phyloP scores from a whole-genome alignment of 2,113 vertebrate genomes.

The Alethe castanea region DNA sequence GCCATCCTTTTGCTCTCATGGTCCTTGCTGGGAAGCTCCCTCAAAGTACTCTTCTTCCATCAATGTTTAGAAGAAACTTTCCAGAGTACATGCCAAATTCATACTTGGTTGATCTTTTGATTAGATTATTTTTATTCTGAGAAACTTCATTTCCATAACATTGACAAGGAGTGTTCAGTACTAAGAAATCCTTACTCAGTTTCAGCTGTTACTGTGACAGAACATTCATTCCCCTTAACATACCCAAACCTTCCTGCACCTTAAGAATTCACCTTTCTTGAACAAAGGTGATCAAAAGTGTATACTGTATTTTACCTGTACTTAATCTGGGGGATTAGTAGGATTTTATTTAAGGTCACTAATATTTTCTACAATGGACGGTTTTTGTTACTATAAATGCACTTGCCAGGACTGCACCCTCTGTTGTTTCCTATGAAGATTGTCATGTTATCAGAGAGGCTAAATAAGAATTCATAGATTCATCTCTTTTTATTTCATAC shows the following conservation, averaged over 20 bases:
- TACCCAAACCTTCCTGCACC: background rate
- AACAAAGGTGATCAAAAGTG: background rate
- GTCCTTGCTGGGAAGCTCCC: background rate
- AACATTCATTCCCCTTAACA: background rate
- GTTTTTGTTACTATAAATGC: background rate
- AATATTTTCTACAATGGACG: background rate
- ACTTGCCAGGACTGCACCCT: background rate
- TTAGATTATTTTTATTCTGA: background rate
- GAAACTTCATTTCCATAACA: background rate
- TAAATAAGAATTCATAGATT: background rate
- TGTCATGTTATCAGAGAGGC: background rate
- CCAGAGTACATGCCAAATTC: background rate
- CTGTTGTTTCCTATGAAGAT: background rate
- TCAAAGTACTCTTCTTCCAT: background rate
- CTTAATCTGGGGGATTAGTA: background rate
- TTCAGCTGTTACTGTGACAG: background rate
- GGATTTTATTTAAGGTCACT: background rate
- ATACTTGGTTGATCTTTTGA: background rate
- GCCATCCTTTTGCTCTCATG: background rate
- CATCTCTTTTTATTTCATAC: background rate
- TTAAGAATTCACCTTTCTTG: background rate
- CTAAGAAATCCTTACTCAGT: background rate
- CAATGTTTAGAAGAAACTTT: background rate
- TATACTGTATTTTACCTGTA: background rate
- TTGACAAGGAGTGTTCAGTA: background rate